Percentiles rank a stretch among this genome's conserved stretches.
These are phyloP conservation scores for Tribolium freemani DNA, from an alignment of 2,888 invertebrate genomes.

Conservation along the genomic window DNA sequence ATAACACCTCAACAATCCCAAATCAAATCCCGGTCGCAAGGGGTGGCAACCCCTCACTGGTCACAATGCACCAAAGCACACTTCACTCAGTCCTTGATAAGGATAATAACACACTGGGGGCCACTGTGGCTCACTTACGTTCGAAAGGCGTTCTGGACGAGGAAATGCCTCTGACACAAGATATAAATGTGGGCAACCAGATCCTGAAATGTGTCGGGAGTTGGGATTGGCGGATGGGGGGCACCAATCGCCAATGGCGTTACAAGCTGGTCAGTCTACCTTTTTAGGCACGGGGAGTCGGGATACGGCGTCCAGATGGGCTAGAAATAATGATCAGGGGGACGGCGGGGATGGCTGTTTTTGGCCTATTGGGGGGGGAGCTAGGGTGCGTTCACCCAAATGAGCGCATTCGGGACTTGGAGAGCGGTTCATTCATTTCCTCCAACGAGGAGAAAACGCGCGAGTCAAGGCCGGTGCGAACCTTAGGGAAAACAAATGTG, in stretches of 20 bases:
- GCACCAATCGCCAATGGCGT: slow-evolving; percentile 69
- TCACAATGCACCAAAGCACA: slow-evolving; percentile 42
- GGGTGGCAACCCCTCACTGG: slow-evolving; percentile 6
- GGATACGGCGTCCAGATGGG: slow-evolving; percentile 59
- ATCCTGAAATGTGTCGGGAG: slow-evolving; percentile 73
- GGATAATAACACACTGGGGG: slow-evolving; percentile 43
- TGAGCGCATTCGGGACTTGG: slow-evolving; percentile 51
- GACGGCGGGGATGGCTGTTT: slow-evolving; percentile 42
- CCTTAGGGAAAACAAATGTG: not conserved
- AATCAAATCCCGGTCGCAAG: not conserved
- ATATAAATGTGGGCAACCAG: slow-evolving; percentile 88
- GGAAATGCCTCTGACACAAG: slow-evolving; percentile 77
- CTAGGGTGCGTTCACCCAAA: slow-evolving; percentile 61
- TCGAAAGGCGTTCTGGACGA: slow-evolving; percentile 97
- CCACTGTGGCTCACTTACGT: slow-evolving; percentile 80
- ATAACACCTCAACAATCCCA: slow-evolving; percentile 9
- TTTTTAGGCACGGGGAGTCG: slow-evolving; percentile 74
- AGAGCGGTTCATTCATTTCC: slow-evolving; percentile 20
- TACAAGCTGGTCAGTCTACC: slow-evolving; percentile 73
- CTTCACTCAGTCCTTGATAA: slow-evolving; percentile 41
- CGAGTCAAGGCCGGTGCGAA: not conserved
- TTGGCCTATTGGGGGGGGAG: slow-evolving; percentile 45
- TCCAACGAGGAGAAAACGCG: too few relatives aligned
- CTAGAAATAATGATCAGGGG: slow-evolving; percentile 60
- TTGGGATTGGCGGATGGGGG: slow-evolving; percentile 66